A percentile compares a stretch with the other conserved stretches of the same genome.
Conservation (phyloP, 2,797 vertebrate genomes). For the Pelochelys cantorii region DNA sequence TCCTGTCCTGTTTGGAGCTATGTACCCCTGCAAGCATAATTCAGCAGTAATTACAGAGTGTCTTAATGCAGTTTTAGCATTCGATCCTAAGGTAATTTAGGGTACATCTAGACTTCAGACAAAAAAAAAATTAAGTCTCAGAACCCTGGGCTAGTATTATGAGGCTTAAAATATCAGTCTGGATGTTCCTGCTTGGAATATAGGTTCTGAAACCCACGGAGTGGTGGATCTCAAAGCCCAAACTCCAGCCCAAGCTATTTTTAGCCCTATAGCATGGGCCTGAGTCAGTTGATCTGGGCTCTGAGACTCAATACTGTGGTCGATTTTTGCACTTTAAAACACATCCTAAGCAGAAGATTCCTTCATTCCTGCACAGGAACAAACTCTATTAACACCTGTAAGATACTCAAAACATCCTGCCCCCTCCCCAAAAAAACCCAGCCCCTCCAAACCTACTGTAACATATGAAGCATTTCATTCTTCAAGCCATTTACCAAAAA, state of each 20-base stretch:
- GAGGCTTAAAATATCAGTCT: background rate
- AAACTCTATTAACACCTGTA: background rate
- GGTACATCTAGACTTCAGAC: background rate
- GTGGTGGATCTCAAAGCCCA: background rate
- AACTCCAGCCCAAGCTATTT: background rate
- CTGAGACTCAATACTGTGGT: background rate
- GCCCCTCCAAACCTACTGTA: background rate
- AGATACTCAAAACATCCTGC: background rate
- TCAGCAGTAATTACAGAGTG: background rate
- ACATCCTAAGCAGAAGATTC: background rate
- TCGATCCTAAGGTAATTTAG: background rate
- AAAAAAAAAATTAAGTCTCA: background rate
- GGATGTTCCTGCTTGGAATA: background rate
- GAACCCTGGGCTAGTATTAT: background rate
- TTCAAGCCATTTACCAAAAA: slow-evolving; percentile 1
- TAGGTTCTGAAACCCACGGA: background rate
- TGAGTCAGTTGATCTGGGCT: background rate
- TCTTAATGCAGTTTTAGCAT: background rate
- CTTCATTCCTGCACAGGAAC: background rate
- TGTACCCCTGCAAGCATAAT: background rate
- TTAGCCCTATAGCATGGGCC: background rate
- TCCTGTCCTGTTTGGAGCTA: background rate
- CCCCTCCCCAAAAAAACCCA: no score
- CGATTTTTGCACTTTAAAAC: background rate
- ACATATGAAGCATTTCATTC: background rate